Conservation (phyloP, 23 tunicate species). For the Oikopleura dioica region DNA sequence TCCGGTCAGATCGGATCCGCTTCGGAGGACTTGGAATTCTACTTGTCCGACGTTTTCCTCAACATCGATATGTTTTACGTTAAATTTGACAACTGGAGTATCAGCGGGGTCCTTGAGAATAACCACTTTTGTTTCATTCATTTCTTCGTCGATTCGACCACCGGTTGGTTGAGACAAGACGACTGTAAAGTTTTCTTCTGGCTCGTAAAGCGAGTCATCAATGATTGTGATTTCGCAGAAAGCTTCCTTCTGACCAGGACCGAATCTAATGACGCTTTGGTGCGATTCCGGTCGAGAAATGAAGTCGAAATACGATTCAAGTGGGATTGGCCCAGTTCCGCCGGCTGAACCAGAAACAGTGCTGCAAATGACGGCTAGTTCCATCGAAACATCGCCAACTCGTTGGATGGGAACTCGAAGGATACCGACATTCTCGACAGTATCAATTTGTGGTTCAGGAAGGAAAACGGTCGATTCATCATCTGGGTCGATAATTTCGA, state of each 20-base stretch:
- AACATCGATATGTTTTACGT: constrained; percentile 31
- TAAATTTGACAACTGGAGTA: constrained; percentile 70
- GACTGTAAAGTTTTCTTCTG: constrained; percentile 42
- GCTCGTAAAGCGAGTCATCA: constrained; percentile 82
- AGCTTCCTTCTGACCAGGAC: constrained; percentile 42
- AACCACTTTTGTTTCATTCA: constrained; percentile 26
- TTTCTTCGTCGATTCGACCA: constrained; percentile 58
- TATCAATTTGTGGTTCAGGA: constrained; percentile 18
- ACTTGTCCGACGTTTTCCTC: constrained; percentile 85
- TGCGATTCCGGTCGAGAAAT: constrained; percentile 74
- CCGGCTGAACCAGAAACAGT: constrained; percentile 46
- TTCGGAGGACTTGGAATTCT: constrained; percentile 59
- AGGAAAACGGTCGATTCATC: constrained; percentile 74
- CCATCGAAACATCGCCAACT: constrained; percentile 45
- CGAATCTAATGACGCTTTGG: constrained; percentile 69
- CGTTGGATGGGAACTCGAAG: constrained; percentile 42
- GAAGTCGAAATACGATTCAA: constrained; percentile 55
- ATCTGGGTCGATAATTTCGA: constrained; percentile 51
- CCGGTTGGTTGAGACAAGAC: constrained; percentile 59
- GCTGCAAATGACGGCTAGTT: constrained; percentile 70
- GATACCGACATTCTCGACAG: constrained; percentile 42
- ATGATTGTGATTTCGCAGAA: constrained; percentile 52
- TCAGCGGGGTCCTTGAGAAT: constrained; percentile 27
- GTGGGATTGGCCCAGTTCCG: constrained; percentile 46
- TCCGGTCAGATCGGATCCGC: constrained; percentile 64